Evolutionary conservation across 2,797 vertebrate species (phyloP), one percentile per base, ranked within the genome.

Genomic region (Malacoctenus gilli): DNA sequence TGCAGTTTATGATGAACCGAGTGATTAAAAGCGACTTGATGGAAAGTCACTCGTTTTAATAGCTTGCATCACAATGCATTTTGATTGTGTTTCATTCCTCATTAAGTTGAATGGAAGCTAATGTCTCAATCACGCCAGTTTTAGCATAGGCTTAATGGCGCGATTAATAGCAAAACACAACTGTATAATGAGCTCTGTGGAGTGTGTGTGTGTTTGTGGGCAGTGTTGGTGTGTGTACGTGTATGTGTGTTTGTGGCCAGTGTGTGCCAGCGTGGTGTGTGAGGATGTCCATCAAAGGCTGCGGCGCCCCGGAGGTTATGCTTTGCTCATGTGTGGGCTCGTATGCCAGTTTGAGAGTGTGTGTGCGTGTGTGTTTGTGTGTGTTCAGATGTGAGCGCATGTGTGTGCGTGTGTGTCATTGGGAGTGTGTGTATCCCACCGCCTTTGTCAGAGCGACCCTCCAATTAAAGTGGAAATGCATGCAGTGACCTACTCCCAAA

Each of bases 401-500:
- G 31, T 37, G 38, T 40, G 31, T 35, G 41, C 55, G 46, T 51
- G 51, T 68, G 57, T 40, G 34, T 64, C 20, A 28, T 14, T 46
- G 15, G 37, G 34, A 12, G 7, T 58, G 25, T 51, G 31, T 51
- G 32, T 43, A 28, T 31, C 13, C 39, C 62, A 22, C n/a, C n/a
- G 61, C 37, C 75, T 84, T 83, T 85, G 84, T 85, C 75, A 72
- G 71, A 75, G 70, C 55, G 2, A 50, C 59, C 59, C 63, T 73
- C 77, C 80, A 86, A 86, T 88, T 88, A 88, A 80, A 85, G 78
- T 75, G 83, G 70, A 89, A 88, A 89, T 88, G 75, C 77, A 89
- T 86, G 77, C 84, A 82, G 82, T 88, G 86, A 89, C 87, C 87
- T 88, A 88, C 80, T 84, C 72, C 68, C 73, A 76, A 86, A 87